These are phyloP conservation scores for Gymnorhina tibicen DNA, from an alignment of 2,113 vertebrate species.

Conservation along the genomic window DNA sequence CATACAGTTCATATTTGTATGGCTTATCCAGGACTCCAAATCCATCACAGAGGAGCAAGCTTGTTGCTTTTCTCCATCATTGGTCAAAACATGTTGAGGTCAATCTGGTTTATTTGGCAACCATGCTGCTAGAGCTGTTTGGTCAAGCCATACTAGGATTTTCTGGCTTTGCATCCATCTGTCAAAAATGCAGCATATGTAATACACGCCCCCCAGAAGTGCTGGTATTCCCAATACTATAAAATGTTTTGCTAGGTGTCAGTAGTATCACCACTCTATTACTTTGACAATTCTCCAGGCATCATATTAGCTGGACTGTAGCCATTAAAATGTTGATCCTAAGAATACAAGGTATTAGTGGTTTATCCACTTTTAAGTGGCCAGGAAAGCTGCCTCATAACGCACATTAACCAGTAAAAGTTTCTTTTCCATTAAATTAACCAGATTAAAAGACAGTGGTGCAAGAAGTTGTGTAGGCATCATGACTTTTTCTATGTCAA, in stretches of 20 bases:
- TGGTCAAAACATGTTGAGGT: neutral
- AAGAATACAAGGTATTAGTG: neutral
- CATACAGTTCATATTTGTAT: neutral
- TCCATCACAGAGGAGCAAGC: neutral
- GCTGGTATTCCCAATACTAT: neutral
- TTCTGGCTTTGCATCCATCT: neutral
- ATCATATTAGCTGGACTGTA: neutral
- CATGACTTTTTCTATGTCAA: conserved; percentile 23
- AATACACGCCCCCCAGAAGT: fast-evolving
- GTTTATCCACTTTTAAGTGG: neutral
- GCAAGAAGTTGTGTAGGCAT: conserved; percentile 42
- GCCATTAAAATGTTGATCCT: neutral
- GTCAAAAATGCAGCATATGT: neutral
- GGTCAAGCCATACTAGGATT: neutral
- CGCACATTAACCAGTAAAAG: neutral
- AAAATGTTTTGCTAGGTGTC: neutral
- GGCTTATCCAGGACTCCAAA: neutral
- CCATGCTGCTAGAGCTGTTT: neutral
- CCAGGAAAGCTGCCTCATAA: neutral
- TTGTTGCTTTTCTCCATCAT: neutral
- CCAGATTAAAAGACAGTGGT: conserved; percentile 52
- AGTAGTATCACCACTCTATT: neutral
- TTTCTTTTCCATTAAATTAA: conserved; percentile 29
- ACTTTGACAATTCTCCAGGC: neutral
- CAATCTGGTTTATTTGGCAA: neutral